These are phyloP conservation scores for Sebastes kiyomatsui DNA, from an alignment of 2,797 vertebrate species.

Conservation along the genomic window DNA sequence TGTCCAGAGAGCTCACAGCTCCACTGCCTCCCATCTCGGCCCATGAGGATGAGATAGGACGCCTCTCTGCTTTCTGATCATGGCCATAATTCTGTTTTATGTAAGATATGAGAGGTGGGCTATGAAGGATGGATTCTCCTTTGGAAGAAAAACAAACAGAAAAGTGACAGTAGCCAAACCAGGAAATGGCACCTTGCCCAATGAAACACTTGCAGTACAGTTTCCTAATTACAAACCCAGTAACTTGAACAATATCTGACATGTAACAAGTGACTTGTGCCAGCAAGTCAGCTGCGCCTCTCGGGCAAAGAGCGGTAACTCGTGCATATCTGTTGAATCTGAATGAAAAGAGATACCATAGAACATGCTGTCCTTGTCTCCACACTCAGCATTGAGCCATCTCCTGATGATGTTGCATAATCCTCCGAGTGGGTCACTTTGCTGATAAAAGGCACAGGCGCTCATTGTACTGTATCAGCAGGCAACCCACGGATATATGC, in stretches of 20 bases:
- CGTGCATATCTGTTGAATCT: conserved; percentile 4
- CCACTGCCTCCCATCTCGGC: conserved; percentile 37
- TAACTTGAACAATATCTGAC: neutral
- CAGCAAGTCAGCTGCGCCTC: neutral
- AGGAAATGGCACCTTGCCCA: neutral
- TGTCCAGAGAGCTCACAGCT: conserved; percentile 61
- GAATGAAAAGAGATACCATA: conserved; percentile 40
- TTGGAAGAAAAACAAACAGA: neutral
- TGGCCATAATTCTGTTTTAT: conserved; percentile 29
- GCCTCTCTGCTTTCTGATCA: conserved; percentile 55
- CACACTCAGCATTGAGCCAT: conserved; percentile 53
- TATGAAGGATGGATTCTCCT: neutral
- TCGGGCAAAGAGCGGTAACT: neutral
- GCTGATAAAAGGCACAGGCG: conserved; percentile 58
- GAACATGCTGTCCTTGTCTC: conserved; percentile 42
- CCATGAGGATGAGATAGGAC: conserved; percentile 61
- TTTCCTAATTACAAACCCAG: neutral
- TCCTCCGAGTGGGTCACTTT: conserved; percentile 64
- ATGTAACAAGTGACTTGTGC: neutral
- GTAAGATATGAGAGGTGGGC: neutral
- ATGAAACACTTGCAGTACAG: neutral
- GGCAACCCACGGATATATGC: neutral
- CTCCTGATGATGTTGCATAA: conserved; percentile 74
- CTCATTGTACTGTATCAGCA: conserved; percentile 25
- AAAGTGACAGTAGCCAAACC: neutral